Evolutionary conservation across 2,113 vertebrate species (phyloP).

Genomic region (Saguinus imperator): DNA sequence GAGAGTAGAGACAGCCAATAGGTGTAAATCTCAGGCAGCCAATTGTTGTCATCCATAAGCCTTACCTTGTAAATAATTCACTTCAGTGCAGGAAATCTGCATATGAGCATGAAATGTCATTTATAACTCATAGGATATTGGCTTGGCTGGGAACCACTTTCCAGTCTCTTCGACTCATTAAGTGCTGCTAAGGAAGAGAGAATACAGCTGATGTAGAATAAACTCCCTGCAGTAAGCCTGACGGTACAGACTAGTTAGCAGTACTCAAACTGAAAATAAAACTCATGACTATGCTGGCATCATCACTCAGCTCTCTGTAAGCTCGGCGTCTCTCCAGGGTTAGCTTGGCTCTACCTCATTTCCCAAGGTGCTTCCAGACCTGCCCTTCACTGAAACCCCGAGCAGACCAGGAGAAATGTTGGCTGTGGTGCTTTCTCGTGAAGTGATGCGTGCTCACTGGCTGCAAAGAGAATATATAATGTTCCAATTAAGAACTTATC

Average conservation of each 20-base stretch:
- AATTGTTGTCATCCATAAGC: conserved; percentile 82
- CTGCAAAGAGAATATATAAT: conserved; percentile 11
- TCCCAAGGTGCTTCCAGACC: neutral
- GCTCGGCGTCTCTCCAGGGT: conserved; percentile 26
- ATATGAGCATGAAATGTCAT: conserved; percentile 84
- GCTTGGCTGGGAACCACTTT: conserved; percentile 80
- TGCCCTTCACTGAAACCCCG: neutral
- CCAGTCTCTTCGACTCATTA: conserved; percentile 80
- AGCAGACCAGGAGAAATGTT: neutral
- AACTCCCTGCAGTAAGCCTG: conserved; percentile 60
- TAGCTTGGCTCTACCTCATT: conserved; percentile 18
- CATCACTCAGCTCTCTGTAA: neutral
- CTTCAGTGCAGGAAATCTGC: conserved; percentile 84
- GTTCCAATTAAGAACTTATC: neutral
- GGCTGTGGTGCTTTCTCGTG: neutral
- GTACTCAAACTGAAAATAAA: conserved; percentile 50
- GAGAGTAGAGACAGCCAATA: conserved; percentile 68
- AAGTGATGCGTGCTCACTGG: neutral
- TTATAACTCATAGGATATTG: conserved; percentile 83
- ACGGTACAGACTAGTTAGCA: conserved; percentile 48
- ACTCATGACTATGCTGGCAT: neutral
- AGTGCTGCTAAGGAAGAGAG: conserved; percentile 67
- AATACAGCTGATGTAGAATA: conserved; percentile 55
- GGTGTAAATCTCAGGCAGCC: conserved; percentile 83
- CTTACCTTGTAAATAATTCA: conserved; percentile 88